A percentile compares a stretch with the other conserved stretches of the same genome.
These are phyloP conservation scores for Antechinus stuartii DNA, from an alignment of 2,113 vertebrate genomes.

Conservation along the genomic window DNA sequence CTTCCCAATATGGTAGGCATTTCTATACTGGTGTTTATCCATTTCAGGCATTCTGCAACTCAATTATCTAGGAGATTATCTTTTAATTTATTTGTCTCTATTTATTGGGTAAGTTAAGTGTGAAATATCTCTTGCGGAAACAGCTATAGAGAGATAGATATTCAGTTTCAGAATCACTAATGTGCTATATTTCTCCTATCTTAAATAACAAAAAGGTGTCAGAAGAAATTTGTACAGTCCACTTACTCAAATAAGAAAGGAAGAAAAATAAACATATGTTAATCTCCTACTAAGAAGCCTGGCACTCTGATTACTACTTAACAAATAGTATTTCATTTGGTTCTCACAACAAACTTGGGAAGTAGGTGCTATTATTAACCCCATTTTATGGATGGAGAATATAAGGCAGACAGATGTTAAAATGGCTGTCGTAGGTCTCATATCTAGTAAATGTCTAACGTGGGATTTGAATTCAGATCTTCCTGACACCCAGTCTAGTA, in stretches of 20 bases:
- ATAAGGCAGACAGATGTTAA: neutral
- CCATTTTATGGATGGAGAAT: neutral
- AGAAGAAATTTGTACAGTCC: neutral
- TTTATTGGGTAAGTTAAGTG: constrained; percentile 62
- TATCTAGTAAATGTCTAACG: neutral
- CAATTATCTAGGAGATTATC: constrained; percentile 44
- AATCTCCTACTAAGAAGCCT: neutral
- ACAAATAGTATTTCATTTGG: neutral
- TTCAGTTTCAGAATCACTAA: neutral
- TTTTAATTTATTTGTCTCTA: constrained; percentile 66
- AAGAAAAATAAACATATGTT: neutral
- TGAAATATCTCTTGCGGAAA: constrained; percentile 15
- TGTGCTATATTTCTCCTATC: neutral
- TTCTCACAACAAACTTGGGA: neutral
- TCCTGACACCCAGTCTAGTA: neutral
- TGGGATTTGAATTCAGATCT: neutral
- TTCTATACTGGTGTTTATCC: constrained; percentile 48
- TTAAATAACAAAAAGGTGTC: neutral
- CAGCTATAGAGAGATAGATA: neutral
- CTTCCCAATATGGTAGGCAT: neutral
- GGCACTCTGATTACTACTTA: neutral
- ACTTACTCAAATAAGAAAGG: neutral
- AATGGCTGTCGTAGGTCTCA: neutral
- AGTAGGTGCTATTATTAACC: neutral
- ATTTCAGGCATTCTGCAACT: neutral